Evolutionary conservation across 2,888 invertebrate species (phyloP), one percentile per base, ranked within the genome.

Genomic region (Oligia fasciuncula): DNA sequence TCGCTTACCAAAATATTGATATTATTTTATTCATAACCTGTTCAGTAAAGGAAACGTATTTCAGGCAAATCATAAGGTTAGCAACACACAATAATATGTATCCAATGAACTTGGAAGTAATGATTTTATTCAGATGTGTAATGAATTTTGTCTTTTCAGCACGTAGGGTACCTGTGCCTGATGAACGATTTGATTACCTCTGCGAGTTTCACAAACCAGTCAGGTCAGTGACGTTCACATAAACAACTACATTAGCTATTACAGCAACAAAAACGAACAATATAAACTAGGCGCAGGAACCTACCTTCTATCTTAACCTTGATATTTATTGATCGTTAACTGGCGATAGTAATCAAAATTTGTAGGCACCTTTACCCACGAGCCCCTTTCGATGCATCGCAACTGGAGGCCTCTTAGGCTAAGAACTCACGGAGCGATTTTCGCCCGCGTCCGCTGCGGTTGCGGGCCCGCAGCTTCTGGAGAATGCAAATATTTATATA

Each of bases 91-190:
- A 29, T 78, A 29, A 9, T 46, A 60, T 62, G 60, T 76, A 46
- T 65, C 29, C 14, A 46, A 46, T 77, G 14, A 49, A 57, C 11
- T 40, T 46, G 4, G 17, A 29, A 43, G 23, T 0, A 35, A 63
- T 54, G 11, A 54, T 71, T 69, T 9, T 0, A 51, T 40, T 46
- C 78, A 81, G 77, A 87, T 79, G 80, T 89, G 85, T 94, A 91
- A 93, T 85, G 72, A 67, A 65, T 6, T 69, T 69, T 80, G 63
- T 89, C 86, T 91, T 94, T 96, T 91, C 93, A 96, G 96, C 97
- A 99, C 98, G 99, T 98, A 98, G 99, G 93, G 99, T 99, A 91
- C 99, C 99, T 51, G 99, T 99, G 13, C 99, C 99, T 4, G 99
- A 99, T 96, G 97, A 98, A 76, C 97, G 99, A 90, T 99, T 97